Base-by-base conservation (phyloP, 1,140 invertebrate genomes). In the Notospermus geniculatus region DNA sequence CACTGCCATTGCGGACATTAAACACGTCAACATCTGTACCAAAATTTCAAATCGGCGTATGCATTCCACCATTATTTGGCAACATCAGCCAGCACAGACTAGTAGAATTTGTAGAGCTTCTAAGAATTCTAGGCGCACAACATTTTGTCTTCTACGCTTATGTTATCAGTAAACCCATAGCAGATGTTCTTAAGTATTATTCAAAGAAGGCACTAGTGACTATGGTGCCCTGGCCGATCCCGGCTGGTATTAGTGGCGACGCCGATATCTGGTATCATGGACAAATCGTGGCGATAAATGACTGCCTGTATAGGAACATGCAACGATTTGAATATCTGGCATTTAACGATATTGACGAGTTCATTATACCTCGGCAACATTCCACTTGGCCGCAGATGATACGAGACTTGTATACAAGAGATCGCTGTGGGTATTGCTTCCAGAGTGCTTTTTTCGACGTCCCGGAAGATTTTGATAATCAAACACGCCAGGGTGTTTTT, bases 301-400 rank as follows among this genome's bases (percentile, higher is more conserved):
- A 71, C 60, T 71, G 70, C 46, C 62, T 68, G 1, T 66, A 68
- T 43, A 32, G 70, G 32, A 58, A 45, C 27, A 66, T 69, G 65
- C 19, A 30, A 28, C 22, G 23, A 13, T 62, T 63, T 32, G 46
- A 59, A 43, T 63, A 66, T 36, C 29, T 71, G 23, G 59, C 59
- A 22, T 68, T 71, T 45, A 64, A 61, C 60, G 70, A 71, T 54
- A 29, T 71, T 19, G 70, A 71, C 43, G 70, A 71, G 52, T 67
- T 68, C 52, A 22, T 68, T 52, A 56, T 68, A 15, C 66, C 66
- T 17, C 60, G 59, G 2, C 13, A 13, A 23, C 53, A 46, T n/a
- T 17, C 30, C 13, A 28, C 57, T 17, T 25, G 36, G 5, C n/a
- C 25, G 1, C 43, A 54, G 52, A 28, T 54, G 25, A 32, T 52